phyloP scores from a whole-genome alignment of 92 coral and sea anemone species.

The Palythoa grandis region DNA sequence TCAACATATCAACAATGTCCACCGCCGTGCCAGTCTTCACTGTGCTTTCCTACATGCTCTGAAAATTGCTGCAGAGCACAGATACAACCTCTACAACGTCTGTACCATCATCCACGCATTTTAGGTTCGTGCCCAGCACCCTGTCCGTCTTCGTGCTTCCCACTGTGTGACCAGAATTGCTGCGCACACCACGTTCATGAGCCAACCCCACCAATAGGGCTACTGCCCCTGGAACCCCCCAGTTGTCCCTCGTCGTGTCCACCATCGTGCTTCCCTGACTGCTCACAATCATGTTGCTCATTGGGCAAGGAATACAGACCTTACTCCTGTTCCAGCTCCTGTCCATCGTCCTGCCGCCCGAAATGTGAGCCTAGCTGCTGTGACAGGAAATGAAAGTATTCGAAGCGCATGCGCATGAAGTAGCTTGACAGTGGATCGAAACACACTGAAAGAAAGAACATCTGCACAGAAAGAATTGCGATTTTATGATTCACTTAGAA shows the following conservation, averaged over 20 bases:
- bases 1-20: constrained; percentile 6
- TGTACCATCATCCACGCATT: background rate
- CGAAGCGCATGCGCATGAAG: background rate
- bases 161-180: constrained; percentile 33
- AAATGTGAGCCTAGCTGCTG: constrained; percentile 37
- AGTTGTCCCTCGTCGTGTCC: constrained; percentile 38
- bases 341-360: constrained; percentile 27
- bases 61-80: constrained; percentile 31
- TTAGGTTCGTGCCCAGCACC: constrained; percentile 14
- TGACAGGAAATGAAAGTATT: constrained; percentile 25
- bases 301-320: background rate
- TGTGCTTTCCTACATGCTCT: constrained; percentile 20
- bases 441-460: too few relatives aligned
- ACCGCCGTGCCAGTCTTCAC: constrained; percentile 12
- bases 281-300: constrained; percentile 18
- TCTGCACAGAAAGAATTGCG: too few relatives aligned
- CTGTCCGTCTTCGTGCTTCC: constrained; percentile 26
- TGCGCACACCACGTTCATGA: constrained; percentile 42
- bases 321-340: constrained; percentile 14
- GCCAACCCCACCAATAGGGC: constrained; percentile 34
- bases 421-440: too few relatives aligned
- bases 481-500: too few relatives aligned
- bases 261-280: constrained; percentile 11
- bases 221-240: constrained; percentile 23
- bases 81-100: background rate